Evolutionary conservation across 2,113 vertebrate species (phyloP), one percentile per base, ranked within the genome.

Genomic region (Anarhynchus alexandrinus): DNA sequence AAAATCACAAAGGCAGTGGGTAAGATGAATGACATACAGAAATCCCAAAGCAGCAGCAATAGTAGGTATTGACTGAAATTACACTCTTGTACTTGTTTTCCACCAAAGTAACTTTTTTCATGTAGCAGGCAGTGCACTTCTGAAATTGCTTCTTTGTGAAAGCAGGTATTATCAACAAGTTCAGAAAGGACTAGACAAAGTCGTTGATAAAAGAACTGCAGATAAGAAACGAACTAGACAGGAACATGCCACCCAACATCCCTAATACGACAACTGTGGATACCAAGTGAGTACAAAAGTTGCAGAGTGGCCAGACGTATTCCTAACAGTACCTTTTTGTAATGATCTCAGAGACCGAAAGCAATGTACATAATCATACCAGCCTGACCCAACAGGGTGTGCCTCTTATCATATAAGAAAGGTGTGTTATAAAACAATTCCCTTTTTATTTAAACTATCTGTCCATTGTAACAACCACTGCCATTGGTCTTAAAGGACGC

Each of bases 371-470:
- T 15, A 66, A 20, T 19, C 14, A n/a, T 51, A 81, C 19, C 25
- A 70, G 15, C 45, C 51, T 54, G 40, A 88, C 21, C 17, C 51
- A 54, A 2, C 0, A 2, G 26, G 32, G 38, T 1, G 0, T 3
- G 6, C 11, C 36, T 69, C 36, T 73, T 62, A 76, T 2, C 38
- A 42, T 14, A 7, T 12, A 81, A 57, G 40, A 61, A 65, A 78
- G 12, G 16, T 5, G 11, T n/a, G 11, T 5, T 52, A 7, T 22
- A 49, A 54, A 94, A 27, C 22, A 78, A 43, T 11, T 16, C 26
- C 29, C 18, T 62, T 67, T 45, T 27, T 42, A 69, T 1, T 62
- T 49, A 84, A 81, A 83, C 36, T 21, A 14, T 26, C 51, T 76
- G 54, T 8, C 81, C 66, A 49, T 42, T 82, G 5, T 38, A 94